Evolutionary conservation across 2,888 invertebrate species (phyloP), one percentile per base, ranked within the genome.

Genomic region (Apamea crenata): DNA sequence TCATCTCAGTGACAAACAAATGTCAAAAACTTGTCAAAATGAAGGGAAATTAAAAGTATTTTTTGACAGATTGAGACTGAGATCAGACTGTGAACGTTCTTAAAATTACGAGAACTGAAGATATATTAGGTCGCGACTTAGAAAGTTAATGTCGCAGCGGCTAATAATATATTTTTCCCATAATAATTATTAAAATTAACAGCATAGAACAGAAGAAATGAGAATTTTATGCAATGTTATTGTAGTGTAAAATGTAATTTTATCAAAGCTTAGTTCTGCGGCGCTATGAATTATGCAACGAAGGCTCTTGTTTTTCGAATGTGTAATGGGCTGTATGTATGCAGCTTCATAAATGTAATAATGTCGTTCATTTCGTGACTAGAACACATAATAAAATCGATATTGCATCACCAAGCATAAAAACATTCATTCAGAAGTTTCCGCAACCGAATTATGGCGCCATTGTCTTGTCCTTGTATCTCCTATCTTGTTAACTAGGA

Each of bases 401-500:
- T 74, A 84, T 65, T 83, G 71, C 74, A 74, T n/a, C 63, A 74
- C 14, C n/a, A 71, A 83, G 44, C 61, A 56, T 77, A 70, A 59
- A 65, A 71, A 25, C n/a, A 63, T 73, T 56, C 6, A 67, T 63
- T 59, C 70, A 56, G 32, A 74, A 50, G 36, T 74, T 86, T 83
- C 84, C 83, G 83, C 74, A 74, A 78, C 59, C 67, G 29, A 83
- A 83, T 63, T 77, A 77, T 40, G 32, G 86, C 18, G 40, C 40
- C 29, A 21, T 63, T 86, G 73, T 74, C 86, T 63, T 86, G 73
- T 74, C 86, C 83, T 86, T 86, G 86, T 21, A 40, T 36, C 16
- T 56, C 72, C 69, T 70, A 70, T 73, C 47, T 66, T 63, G 73
- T 59, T 67, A 71, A 86, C 63, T 47, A 77, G 74, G 83, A 83